Conservation (phyloP, 2,888 invertebrate genomes). For the Agrenia bidenticulata region DNA sequence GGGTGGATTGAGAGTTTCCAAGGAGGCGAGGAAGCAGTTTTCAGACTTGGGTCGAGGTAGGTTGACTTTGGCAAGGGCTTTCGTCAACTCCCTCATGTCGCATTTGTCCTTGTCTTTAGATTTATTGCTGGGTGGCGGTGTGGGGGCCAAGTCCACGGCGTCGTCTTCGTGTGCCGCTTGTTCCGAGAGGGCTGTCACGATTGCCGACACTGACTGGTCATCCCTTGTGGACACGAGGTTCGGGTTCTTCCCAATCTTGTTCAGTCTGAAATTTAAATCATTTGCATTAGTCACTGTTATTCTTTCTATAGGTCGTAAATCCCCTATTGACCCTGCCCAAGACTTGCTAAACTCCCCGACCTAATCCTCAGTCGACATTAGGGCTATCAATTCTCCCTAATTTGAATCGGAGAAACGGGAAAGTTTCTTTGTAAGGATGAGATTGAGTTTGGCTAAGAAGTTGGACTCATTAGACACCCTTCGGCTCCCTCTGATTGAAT, state of each 20-base stretch:
- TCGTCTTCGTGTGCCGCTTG: constrained; percentile 80
- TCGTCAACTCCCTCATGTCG: constrained; percentile 52
- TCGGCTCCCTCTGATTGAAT: background rate
- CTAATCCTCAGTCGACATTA: background rate
- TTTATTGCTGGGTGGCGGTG: constrained; percentile 40
- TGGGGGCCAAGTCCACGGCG: constrained; percentile 49
- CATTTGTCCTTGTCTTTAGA: constrained; percentile 48
- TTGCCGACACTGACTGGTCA: constrained; percentile 86
- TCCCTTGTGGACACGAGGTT: constrained; percentile 76
- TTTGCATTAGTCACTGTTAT: background rate
- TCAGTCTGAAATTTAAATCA: constrained; percentile 64
- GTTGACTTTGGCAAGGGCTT: constrained; percentile 54
- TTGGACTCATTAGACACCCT: constrained; percentile 4
- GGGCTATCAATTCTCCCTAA: background rate
- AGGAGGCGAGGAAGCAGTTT: constrained; percentile 71
- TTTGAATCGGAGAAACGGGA: constrained; percentile 1
- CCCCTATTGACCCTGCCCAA: no score
- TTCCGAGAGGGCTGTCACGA: constrained; percentile 86
- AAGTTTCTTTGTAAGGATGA: background rate
- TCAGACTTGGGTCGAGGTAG: constrained; percentile 72
- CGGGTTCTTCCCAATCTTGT: constrained; percentile 98
- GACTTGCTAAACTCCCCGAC: no score
- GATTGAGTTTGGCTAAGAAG: constrained; percentile 2
- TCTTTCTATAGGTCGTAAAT: background rate
- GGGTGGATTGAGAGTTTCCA: constrained; percentile 44